Base-by-base conservation (phyloP, 2,797 vertebrate species). In the Crypturellus tataupa region DNA sequence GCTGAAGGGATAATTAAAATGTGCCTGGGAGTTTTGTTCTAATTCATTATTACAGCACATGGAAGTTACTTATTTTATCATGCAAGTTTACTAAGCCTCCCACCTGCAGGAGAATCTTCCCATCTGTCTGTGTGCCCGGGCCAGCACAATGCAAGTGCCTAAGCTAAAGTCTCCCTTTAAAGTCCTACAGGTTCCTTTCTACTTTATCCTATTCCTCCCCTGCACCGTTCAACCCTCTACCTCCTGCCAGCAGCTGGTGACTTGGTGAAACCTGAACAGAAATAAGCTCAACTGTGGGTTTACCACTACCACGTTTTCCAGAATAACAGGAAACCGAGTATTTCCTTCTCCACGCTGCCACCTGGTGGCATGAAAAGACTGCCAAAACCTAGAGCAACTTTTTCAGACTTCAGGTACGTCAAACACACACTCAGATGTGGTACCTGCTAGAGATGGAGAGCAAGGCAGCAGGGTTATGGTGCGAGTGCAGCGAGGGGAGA, bases 261-360 rank as follows among this genome's bases (percentile, higher is more conserved):
- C 65, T 15, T 5, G 3, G 7, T 3, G 33, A 29, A 39, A 25
- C 12, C 2, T 12, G 37, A 42, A 6, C 4, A 63, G 39, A 69
- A 35, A 4, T 1, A 1, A 35, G 42, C 51, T n/a, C 69, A 31
- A 31, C 31, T 15, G 1, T n/a, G 3, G 19, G 27, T 47, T 73
- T 80, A 58, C 3, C 0, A 9, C 25, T 24, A 17, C 6, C 47
- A 0, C 2, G 29, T 8, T 77, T 35, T 6, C 71, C 63, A 5
- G 44, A 6, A 35, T 0, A 12, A 65, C 15, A 37, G 31, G 72
- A 71, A 37, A 12, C 0, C 2, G 49, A 67, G 39, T 5, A 13
- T 93, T 88, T 75, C 60, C 85, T 79, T 96, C 67, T 93, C 87
- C 80, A 16, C 70, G 92, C 91, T 91, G 95, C 94, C 96, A 92